Base-by-base conservation (phyloP, 2,113 vertebrate genomes). In the Asarcornis scutulata region DNA sequence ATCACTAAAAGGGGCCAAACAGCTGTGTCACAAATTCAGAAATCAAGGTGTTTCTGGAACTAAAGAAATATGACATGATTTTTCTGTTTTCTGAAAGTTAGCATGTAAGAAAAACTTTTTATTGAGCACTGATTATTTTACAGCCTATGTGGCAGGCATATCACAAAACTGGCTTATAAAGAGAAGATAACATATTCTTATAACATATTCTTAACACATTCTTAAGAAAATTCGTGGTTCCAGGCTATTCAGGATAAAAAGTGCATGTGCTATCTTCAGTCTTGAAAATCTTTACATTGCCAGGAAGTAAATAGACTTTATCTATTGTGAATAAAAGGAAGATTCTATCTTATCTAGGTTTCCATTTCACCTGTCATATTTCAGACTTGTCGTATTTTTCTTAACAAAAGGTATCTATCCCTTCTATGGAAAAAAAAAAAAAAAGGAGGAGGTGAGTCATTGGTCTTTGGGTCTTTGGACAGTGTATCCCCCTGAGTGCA, bases 311-410 rank as follows among this genome's bases (percentile, higher is more conserved):
- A 78, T 8, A 60, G 8, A 53, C 16, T 79, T 91, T 62, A 66
- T 66, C 71, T 79, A 14, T 9, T 69, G 44, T 50, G 44, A 93
- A 88, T 77, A 90, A 96, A 91, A 13, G 59, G 36, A 83, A 94
- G 67, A 56, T 88, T 63, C 59, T 90, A 17, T 86, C 31, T 74
- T 86, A 58, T 34, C 67, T 74, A 73, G 18, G 11, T 75, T 95
- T 93, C 50, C 46, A 71, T 88, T 91, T 91, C 46, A 71, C 14
- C 14, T 59, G 53, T 60, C 31, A 32, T 68, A 86, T 85, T 86
- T 95, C 84, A 89, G 23, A 74, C 23, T 40, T 68, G 23, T 55
- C 22, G 8, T 26, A 48, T 73, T 87, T 93, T 83, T 94, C 73
- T 89, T 22, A 56, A 46, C 4, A 29, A 55, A 72, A 83, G 12